Base-by-base conservation (phyloP, 2,113 vertebrate species). In the Thamnaconus septentrionalis region DNA sequence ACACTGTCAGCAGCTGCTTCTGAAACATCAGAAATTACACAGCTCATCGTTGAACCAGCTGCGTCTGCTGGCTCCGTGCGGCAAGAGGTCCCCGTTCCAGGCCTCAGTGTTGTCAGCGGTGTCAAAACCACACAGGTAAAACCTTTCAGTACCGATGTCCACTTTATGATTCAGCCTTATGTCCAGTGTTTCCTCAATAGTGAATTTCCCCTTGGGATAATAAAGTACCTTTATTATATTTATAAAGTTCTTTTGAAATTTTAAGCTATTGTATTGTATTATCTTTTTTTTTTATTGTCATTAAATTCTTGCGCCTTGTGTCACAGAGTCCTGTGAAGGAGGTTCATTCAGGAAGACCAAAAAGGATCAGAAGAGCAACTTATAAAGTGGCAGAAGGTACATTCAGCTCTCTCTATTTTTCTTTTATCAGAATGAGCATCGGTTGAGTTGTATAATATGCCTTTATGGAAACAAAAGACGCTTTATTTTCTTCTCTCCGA, bases 361-460 rank as follows among this genome's bases (percentile, higher is more conserved):
- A 6, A 56, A 66, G 59, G 44, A 60, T 1, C 0, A 73, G 68
- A 45, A 69, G 53, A 53, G 3, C 41, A 3, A 0, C 61, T 1
- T 12, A 0, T 42, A 78, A 75, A 62, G 1, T 7, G 3, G 57
- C 61, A 61, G 62, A 39, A 55, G 76, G 85, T 87, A 18, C 0
- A 1, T 46, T 41, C 0, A 7, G 1, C 40, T 55, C 42, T 55
- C 42, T 41, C 10, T 4, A 1, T 3, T 12, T 51, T 11, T 1
- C 3, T 48, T 9, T 41, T 8, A 3, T 8, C 12, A 39, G 41
- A 4, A 52, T 6, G 3, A 10, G 2, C 4, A 12, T 52, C 11
- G 7, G 9, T 12, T 0, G 44, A 31, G 41, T 11, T 4, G 43
- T 11, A 12, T 52, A n/a, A 31, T 3, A 46, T 11, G 0, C 7